Base-by-base conservation (phyloP, 1,140 invertebrate genomes). In the Lucilia sericata region DNA sequence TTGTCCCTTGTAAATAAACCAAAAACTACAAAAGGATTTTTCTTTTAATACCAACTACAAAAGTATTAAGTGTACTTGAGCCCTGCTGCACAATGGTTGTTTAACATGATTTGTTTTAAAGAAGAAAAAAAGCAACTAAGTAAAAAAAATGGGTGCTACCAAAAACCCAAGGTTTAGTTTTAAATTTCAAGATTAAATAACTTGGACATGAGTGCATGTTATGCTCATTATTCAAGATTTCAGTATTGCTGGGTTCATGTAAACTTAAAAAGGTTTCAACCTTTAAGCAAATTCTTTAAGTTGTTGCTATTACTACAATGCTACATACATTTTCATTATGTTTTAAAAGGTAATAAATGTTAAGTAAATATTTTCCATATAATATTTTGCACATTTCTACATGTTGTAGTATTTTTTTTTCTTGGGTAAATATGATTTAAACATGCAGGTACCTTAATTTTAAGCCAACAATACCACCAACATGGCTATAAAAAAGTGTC, bases 161-260 rank as follows among this genome's bases (percentile, higher is more conserved):
- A 60, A 60, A n/a, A n/a, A 60, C 51, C 25, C 55, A 60, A n/a
- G 55, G 14, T 17, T 60, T 60, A 60, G 55, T 60, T 60, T 60
- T n/a, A 60, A n/a, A 60, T 60, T 60, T 60, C 55, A 60, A 14
- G 55, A 60, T 60, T n/a, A 60, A 60, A 60, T 60, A 14, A n/a
- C 55, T n/a, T n/a, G 55, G 5, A 60, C 55, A 42, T 42, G 42
- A n/a, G 14, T 60, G 14, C 55, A 60, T 60, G 55, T 60, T 60
- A n/a, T 14, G 51, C 13, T 60, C 55, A 60, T 42, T 42, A n/a
- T 17, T 60, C 55, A 60, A n/a, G n/a, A 14, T 60, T 60, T n/a
- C 3, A 60, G 25, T 30, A 30, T 30, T 30, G 1, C 3, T 30
- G 25, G 25, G 25, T 30, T 30, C 25, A 30, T 30, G 1, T 30